These are phyloP conservation scores for Cydia splendana DNA, from an alignment of 1,140 invertebrate species.

Conservation along the genomic window DNA sequence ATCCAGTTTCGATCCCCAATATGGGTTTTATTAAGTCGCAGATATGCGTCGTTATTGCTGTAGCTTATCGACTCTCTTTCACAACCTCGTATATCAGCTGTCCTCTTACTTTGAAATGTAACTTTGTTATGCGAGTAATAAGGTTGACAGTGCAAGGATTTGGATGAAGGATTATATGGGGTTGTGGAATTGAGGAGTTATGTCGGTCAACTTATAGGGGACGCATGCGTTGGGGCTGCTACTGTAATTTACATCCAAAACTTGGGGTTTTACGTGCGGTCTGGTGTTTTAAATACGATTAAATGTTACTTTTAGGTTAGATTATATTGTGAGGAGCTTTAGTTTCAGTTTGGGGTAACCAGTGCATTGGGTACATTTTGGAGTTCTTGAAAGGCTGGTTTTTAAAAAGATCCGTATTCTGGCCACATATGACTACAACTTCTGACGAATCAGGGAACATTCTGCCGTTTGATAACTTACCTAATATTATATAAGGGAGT, in stretches of 20 bases:
- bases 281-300: conserved; percentile 15
- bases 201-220: conserved; percentile 41
- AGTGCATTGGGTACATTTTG: background rate
- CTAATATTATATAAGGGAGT: no score
- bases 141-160: background rate
- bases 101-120: background rate
- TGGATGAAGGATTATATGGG: background rate
- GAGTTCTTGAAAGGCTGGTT: background rate
- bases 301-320: conserved; percentile 19
- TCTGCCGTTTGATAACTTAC: no score
- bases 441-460: no score
- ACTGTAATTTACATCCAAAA: conserved; percentile 33
- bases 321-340: background rate
- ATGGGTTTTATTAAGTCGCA: conserved; percentile 47
- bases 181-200: conserved; percentile 34
- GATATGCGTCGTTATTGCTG: conserved; percentile 45
- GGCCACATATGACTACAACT: no score
- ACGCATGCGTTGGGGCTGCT: conserved; percentile 3
- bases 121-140: background rate
- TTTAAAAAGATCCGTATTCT: background rate
- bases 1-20: conserved; percentile 37
- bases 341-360: background rate
- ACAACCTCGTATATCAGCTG: background rate
- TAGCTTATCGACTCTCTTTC: conserved; percentile 17
- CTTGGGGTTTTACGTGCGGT: conserved; percentile 34